Evolutionary conservation across 1,140 invertebrate species (phyloP).

Genomic region (Polypedilum pembai): DNA sequence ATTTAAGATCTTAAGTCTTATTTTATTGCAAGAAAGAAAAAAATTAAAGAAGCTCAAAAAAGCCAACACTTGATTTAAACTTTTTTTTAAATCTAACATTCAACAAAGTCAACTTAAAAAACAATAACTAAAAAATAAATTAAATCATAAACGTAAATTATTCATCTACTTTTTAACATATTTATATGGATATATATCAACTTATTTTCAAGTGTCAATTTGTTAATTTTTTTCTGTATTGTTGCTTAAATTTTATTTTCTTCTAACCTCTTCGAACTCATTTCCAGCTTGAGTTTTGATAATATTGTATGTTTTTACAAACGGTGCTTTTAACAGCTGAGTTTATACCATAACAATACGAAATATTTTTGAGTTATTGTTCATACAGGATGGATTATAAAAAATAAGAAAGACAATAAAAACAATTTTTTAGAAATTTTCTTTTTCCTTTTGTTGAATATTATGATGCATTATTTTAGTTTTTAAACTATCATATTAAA

Average conservation of each 20-base stretch:
- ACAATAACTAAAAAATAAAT: neutral
- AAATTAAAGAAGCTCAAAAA: neutral
- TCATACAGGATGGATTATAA: neutral
- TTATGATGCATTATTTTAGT: too few relatives aligned
- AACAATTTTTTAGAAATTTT: constrained; percentile 33
- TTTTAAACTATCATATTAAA: too few relatives aligned
- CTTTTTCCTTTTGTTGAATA: neutral
- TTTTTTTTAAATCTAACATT: constrained; percentile 3
- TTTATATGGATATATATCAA: too few relatives aligned
- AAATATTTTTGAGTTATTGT: neutral
- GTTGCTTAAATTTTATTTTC: constrained; percentile 30
- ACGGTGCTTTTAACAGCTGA: constrained; percentile 90
- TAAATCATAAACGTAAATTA: neutral
- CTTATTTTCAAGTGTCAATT: neutral
- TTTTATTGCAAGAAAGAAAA: neutral
- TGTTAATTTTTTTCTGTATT: neutral
- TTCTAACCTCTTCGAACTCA: constrained; percentile 58
- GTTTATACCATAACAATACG: too few relatives aligned
- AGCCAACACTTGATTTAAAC: constrained; percentile 11
- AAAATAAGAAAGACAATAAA: constrained; percentile 29
- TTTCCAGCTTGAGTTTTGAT: constrained; percentile 84
- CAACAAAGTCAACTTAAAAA: neutral
- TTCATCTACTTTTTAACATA: neutral
- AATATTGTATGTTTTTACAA: constrained; percentile 90
- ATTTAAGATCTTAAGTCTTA: neutral